Conservation (phyloP, 2,113 vertebrate genomes). For the Sturnus vulgaris region DNA sequence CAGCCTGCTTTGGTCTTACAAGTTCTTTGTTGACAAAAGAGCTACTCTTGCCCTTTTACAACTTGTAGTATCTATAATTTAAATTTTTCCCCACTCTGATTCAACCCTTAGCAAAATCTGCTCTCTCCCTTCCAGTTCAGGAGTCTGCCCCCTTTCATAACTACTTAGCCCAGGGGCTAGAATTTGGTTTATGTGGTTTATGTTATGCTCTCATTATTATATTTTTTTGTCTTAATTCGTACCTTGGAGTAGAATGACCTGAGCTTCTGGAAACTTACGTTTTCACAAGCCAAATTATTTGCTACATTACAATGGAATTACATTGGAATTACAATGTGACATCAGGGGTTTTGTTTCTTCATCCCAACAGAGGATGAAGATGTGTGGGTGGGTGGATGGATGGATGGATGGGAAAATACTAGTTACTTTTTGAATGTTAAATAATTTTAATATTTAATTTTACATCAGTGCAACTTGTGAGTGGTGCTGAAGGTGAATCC, state of each 20-base stretch:
- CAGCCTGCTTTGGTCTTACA: neutral
- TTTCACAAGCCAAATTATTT: neutral
- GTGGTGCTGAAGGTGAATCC: neutral
- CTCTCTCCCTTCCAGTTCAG: neutral
- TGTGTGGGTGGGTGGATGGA: neutral
- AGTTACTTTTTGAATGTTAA: neutral
- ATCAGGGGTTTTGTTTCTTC: neutral
- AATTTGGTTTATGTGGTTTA: neutral
- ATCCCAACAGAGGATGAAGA: neutral
- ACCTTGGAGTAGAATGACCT: neutral
- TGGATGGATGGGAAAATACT: neutral
- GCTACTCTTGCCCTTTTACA: neutral
- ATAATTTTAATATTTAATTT: neutral
- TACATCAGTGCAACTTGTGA: rapidly evolving
- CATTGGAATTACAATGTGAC: neutral
- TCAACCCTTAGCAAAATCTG: neutral
- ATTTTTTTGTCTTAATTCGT: neutral
- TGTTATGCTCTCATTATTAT: neutral
- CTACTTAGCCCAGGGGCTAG: neutral
- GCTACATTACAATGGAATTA: neutral
- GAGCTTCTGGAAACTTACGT: neutral
- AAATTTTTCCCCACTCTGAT: neutral
- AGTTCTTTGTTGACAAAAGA: neutral
- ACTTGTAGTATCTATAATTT: neutral
- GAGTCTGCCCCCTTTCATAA: neutral